Evolutionary conservation across 92 coral and sea anemone species (phyloP).

Genomic region (Actinernus sp.): DNA sequence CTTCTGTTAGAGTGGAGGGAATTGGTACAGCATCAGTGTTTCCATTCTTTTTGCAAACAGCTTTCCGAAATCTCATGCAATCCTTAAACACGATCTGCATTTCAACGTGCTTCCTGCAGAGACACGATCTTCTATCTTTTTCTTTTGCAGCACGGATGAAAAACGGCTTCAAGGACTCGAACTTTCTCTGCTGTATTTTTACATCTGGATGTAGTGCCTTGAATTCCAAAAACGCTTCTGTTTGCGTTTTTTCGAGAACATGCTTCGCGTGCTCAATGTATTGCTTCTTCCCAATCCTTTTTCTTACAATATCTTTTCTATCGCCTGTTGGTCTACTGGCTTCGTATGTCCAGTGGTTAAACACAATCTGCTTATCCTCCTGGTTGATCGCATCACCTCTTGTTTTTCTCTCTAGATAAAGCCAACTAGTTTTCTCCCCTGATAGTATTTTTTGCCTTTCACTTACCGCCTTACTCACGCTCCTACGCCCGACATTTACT

Average conservation of each 20-base stretch:
- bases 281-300: conserved; percentile 29
- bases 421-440: conserved; percentile 62
- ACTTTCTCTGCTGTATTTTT: conserved; percentile 48
- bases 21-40: conserved; percentile 9
- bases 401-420: conserved; percentile 24
- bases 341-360: conserved; percentile 51
- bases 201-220: conserved; percentile 23
- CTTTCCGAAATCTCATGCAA: conserved; percentile 53
- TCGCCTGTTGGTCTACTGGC: conserved; percentile 65
- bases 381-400: conserved; percentile 31
- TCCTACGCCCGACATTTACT: conserved; percentile 26
- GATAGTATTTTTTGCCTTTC: conserved; percentile 34
- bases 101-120: conserved; percentile 70
- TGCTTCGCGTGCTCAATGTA: conserved; percentile 55
- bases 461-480: conserved; percentile 29
- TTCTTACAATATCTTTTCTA: conserved; percentile 37
- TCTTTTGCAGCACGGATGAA: conserved; percentile 50
- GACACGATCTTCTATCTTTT: conserved; percentile 51
- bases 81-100: conserved; percentile 32
- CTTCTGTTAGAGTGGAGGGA: conserved; percentile 39
- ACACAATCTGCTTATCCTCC: conserved; percentile 17
- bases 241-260: conserved; percentile 64
- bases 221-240: conserved; percentile 56
- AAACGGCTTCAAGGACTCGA: conserved; percentile 61
- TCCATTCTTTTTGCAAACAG: conserved; percentile 11